Percentiles rank a stretch among this genome's conserved stretches.
Conservation (phyloP, 2,113 vertebrate species). For the Marmota monax region DNA sequence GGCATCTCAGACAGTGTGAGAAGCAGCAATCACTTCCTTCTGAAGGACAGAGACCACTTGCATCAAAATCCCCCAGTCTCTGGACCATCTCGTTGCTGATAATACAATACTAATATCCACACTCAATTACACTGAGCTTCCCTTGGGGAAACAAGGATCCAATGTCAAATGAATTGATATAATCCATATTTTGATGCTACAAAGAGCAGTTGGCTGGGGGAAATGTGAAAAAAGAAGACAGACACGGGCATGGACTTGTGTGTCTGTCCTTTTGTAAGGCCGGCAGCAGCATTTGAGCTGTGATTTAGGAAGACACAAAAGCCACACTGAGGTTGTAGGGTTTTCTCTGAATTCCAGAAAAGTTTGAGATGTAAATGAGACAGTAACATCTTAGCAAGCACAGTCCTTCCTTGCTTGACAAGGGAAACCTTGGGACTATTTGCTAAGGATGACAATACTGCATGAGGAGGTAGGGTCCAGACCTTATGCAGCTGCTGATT, state of each 20-base stretch:
- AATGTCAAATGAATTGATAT: background rate
- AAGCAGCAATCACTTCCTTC: background rate
- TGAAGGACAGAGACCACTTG: background rate
- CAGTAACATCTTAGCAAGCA: background rate
- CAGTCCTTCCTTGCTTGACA: background rate
- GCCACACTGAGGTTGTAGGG: background rate
- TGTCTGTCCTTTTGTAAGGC: fast-evolving
- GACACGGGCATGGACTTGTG: fast-evolving
- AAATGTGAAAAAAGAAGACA: background rate
- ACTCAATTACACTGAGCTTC: conserved; percentile 8
- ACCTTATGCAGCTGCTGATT: background rate
- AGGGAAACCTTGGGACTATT: background rate
- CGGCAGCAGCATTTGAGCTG: background rate
- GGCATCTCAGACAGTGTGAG: background rate
- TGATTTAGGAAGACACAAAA: background rate
- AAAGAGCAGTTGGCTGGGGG: background rate
- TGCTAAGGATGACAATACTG: too few species aligned
- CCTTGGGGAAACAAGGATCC: background rate
- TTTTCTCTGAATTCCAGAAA: background rate
- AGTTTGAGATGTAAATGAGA: background rate
- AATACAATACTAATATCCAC: background rate
- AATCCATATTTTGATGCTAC: background rate
- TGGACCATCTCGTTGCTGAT: conserved; percentile 8
- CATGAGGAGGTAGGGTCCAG: background rate
- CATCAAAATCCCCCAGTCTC: background rate